Evolutionary conservation across 2,888 invertebrate species (phyloP).

Genomic region (Zaprionus obscuricornis): DNA sequence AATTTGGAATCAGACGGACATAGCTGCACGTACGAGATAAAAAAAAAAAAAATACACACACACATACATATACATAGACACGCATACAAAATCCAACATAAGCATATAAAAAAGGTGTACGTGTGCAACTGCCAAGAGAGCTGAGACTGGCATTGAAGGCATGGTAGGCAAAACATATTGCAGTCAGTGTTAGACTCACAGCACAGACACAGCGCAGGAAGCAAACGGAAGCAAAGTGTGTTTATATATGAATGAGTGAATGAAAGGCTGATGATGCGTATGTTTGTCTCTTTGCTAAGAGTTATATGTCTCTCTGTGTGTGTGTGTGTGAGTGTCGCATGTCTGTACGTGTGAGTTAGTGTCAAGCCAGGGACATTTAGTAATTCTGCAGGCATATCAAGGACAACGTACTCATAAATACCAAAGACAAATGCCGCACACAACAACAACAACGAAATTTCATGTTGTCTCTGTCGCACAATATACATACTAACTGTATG

Average conservation of each 20-base stretch:
- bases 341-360: constrained; percentile 62
- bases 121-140: constrained; percentile 36
- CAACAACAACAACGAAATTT: constrained; percentile 26
- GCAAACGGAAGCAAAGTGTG: constrained; percentile 32
- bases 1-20: constrained; percentile 59
- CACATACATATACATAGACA: constrained; percentile 14
- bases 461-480: constrained; percentile 40
- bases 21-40: constrained; percentile 74
- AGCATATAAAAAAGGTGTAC: constrained; percentile 31
- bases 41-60: constrained; percentile 48
- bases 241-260: constrained; percentile 52
- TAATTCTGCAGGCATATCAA: constrained; percentile 77
- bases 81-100: neutral
- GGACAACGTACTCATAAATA: constrained; percentile 80
- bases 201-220: constrained; percentile 41
- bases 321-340: constrained; percentile 20
- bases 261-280: constrained; percentile 58
- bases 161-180: constrained; percentile 67
- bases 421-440: constrained; percentile 75
- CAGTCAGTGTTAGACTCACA: constrained; percentile 63
- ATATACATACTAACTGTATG: no score
- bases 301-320: constrained; percentile 4
- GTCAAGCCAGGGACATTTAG: constrained; percentile 79
- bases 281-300: constrained; percentile 23
- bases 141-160: constrained; percentile 40